Percentiles rank a stretch among this genome's conserved stretches.
These are phyloP conservation scores for Acanthosepion esculentum DNA, from an alignment of 2,888 invertebrate genomes.

Conservation along the genomic window DNA sequence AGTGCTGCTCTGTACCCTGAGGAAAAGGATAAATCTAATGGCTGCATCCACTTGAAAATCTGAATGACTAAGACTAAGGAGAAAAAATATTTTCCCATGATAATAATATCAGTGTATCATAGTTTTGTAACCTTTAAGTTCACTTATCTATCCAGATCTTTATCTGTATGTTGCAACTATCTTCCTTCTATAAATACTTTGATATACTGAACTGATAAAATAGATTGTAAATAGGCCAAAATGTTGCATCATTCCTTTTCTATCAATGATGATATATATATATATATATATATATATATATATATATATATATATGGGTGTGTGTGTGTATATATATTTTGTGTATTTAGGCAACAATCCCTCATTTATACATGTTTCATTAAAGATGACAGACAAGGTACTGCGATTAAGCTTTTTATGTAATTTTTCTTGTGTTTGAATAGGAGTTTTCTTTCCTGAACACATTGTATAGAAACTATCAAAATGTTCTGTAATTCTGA, in stretches of 20 bases:
- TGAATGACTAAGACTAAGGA: not conserved
- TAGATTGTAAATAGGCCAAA: not conserved
- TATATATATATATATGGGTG: not conserved
- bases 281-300: not conserved
- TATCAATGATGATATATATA: too few relatives aligned
- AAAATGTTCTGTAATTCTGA: too few relatives aligned
- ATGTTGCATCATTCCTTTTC: not conserved
- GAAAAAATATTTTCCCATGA: not conserved
- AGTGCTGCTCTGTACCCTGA: too few relatives aligned
- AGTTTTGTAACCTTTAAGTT: not conserved
- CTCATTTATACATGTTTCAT: too few relatives aligned
- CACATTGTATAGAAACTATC: too few relatives aligned
- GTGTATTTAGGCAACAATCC: too few relatives aligned
- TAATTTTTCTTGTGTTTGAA: too few relatives aligned
- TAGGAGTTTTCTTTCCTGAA: too few relatives aligned
- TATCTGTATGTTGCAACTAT: not conserved
- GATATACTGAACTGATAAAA: not conserved
- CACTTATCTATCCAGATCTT: not conserved
- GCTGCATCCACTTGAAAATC: not conserved
- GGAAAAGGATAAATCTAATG: too few relatives aligned
- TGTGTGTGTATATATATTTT: too few relatives aligned
- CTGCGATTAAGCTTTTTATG: too few relatives aligned
- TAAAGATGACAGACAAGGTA: too few relatives aligned
- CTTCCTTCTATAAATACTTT: not conserved
- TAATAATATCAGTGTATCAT: not conserved